These are phyloP conservation scores for Penaeus indicus DNA, from an alignment of 1,140 invertebrate genomes.

Conservation along the genomic window DNA sequence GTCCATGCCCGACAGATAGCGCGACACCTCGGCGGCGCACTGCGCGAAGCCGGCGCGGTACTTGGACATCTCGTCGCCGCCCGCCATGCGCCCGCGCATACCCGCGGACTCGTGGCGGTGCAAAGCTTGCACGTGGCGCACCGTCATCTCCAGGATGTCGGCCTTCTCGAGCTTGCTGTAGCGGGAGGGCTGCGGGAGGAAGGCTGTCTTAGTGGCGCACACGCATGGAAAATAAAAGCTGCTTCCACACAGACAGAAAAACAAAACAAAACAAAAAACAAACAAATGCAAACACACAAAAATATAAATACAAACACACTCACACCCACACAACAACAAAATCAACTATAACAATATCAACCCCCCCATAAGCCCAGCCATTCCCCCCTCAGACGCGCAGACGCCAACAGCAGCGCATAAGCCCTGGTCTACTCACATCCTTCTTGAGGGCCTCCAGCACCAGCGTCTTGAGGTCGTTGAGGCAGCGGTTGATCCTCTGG, in stretches of 20 bases:
- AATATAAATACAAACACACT: too few species aligned
- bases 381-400: conserved; percentile 75
- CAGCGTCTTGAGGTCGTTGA: conserved; percentile 87
- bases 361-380: conserved; percentile 92
- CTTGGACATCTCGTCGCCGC: conserved; percentile 35
- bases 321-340: too few species aligned
- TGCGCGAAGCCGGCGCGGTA: conserved; percentile 53
- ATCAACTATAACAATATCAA: not conserved
- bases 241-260: too few species aligned
- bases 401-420: too few species aligned
- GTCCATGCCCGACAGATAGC: conserved; percentile 29
- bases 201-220: conserved; percentile 70
- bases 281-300: too few species aligned
- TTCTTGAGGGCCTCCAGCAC: conserved; percentile 68
- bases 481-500: conserved; percentile 92
- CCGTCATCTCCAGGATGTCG: conserved; percentile 59
- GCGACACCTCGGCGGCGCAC: conserved; percentile 49
- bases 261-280: too few species aligned
- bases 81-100: not conserved
- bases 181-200: conserved; percentile 34
- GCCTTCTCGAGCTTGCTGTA: conserved; percentile 57
- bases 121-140: conserved; percentile 43
- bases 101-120: conserved; percentile 36
- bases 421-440: conserved; percentile 72
- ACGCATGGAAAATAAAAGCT: conserved; percentile 69